Evolutionary conservation across 2,113 vertebrate genomes (phyloP).

Genomic region (Tragulus kanchil): DNA sequence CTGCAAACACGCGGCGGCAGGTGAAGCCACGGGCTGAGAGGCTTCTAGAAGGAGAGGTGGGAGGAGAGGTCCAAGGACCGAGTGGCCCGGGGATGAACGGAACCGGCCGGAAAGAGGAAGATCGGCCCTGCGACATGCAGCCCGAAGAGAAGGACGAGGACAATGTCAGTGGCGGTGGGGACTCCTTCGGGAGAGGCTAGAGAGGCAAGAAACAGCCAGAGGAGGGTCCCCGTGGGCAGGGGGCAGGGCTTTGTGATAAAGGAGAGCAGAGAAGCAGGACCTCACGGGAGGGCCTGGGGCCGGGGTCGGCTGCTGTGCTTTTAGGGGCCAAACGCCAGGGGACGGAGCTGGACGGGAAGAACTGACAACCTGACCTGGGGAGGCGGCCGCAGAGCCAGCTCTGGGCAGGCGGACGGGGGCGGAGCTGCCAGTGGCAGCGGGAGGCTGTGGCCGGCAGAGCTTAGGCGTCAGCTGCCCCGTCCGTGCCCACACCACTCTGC

Average conservation of each 20-base stretch:
- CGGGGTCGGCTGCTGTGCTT: background rate
- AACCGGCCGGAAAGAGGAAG: no score
- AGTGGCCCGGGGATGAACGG: background rate
- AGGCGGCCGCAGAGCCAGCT: background rate
- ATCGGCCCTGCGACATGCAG: background rate
- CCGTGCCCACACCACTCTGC: background rate
- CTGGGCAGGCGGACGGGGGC: no score
- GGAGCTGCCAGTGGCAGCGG: background rate
- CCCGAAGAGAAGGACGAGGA: no score
- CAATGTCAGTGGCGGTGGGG: background rate
- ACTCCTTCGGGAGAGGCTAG: rapidly evolving
- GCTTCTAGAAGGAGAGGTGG: background rate
- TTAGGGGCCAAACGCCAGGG: background rate
- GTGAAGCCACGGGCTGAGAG: rapidly evolving
- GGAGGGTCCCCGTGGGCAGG: background rate
- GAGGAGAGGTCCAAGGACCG: background rate
- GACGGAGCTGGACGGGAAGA: no score
- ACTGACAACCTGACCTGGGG: rapidly evolving
- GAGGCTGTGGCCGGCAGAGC: background rate
- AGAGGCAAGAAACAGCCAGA: background rate
- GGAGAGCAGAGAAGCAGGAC: background rate
- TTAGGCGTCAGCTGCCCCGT: background rate
- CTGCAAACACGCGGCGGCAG: rapidly evolving
- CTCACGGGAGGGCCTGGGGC: background rate
- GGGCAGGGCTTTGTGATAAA: background rate